Base-by-base conservation (phyloP, 2,888 invertebrate genomes). In the Endomychus coccineus region DNA sequence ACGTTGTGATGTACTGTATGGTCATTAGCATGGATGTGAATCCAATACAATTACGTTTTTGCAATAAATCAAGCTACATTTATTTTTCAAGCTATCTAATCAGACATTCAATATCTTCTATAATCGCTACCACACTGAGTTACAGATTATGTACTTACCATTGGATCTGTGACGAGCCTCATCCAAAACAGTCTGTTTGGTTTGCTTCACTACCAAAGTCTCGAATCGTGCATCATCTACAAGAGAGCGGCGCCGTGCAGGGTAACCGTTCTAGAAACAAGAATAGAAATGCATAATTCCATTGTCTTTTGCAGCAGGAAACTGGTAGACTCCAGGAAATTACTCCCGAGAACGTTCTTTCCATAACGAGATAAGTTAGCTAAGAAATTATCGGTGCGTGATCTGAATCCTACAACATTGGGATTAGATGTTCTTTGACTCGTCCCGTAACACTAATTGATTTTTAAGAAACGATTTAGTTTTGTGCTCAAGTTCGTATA, bases 221-320 rank as follows among this genome's bases (percentile, higher is more conserved):
- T 97, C 97, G 68, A 97, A 96, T 56, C 92, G 84, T 52, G 97
- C 96, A 70, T 97, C 96, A 59, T 94, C 96, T 35, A 97, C 96
- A 46, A 97, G 78, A 47, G 95, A 95, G 59, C 95, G 84, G 56
- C 92, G 83, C 59, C 94, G 81, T 45, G 94, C 89, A 54, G 92
- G 90, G 66, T 95, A 95, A 46, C 95, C 96, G 74, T 96, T 94
- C 95, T 96, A 75, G 23, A 80, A 78, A 58, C 50, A 42, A 39
- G 9, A 12, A 27, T 33, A 34, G 28, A 21, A 27, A 11, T 28
- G 19, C 30, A 39, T 16, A 15, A 10, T 27, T 23, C 49, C 38
- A 48, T 56, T 59, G 59, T 59, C 58, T 52, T 34, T 9, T 23
- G 28, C 59, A 59, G 56, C 48, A 50, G 59, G 59, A 60, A 55